Conservation (phyloP, 2,888 invertebrate genomes). For the Eumacrocentrus americanus region DNA sequence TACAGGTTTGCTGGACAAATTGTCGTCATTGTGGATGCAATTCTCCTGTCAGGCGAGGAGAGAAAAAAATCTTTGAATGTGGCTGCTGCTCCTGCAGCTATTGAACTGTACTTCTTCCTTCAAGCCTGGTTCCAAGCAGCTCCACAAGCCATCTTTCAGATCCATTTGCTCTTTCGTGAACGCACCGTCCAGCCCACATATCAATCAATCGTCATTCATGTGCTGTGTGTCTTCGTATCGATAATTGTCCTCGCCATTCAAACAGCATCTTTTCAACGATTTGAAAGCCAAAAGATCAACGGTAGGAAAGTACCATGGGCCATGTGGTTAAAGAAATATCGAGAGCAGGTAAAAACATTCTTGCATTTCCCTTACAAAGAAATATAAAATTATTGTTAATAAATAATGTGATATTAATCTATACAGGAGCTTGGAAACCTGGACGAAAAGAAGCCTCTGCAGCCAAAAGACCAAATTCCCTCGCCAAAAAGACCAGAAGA, state of each 20-base stretch:
- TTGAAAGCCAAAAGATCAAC: constrained; percentile 77
- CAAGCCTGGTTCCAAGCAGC: constrained; percentile 80
- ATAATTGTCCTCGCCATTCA: constrained; percentile 73
- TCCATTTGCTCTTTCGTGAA: constrained; percentile 69
- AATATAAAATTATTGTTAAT: neutral
- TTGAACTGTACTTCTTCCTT: constrained; percentile 78
- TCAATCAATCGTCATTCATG: constrained; percentile 72
- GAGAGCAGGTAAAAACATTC: constrained; percentile 37
- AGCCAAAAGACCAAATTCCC: constrained; percentile 23
- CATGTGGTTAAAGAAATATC: constrained; percentile 59
- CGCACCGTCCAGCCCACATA: constrained; percentile 64
- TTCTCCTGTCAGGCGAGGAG: constrained; percentile 67
- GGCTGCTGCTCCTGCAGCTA: constrained; percentile 71
- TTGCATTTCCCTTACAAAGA: neutral
- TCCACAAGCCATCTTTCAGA: constrained; percentile 73
- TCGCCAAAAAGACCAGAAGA: neutral
- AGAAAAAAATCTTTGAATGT: constrained; percentile 68
- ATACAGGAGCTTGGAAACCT: constrained; percentile 48
- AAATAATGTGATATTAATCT: neutral
- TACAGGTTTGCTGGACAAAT: constrained; percentile 73
- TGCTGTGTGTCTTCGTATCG: constrained; percentile 71
- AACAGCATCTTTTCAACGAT: constrained; percentile 76
- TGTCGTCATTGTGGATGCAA: constrained; percentile 78
- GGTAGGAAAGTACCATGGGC: constrained; percentile 79
- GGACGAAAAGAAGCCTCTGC: constrained; percentile 51